Conservation (phyloP, 2,113 vertebrate genomes). For the Puffinus mauretanicus region DNA sequence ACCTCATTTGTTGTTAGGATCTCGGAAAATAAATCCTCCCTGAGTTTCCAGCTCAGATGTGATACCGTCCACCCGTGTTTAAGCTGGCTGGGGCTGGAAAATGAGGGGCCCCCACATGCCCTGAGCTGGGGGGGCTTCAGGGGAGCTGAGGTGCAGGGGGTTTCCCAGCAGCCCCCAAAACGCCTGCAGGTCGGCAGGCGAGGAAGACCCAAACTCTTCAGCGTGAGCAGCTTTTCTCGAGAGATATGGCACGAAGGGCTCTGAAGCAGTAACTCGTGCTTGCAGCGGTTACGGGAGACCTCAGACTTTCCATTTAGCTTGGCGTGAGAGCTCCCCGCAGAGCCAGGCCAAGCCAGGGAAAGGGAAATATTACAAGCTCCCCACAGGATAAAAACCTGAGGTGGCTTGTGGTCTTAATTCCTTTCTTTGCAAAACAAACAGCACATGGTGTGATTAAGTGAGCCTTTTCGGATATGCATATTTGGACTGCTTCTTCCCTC, state of each 20-base stretch:
- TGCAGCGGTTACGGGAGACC: fast-evolving
- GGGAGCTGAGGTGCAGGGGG: background rate
- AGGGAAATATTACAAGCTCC: background rate
- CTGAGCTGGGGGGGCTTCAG: background rate
- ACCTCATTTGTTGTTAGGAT: background rate
- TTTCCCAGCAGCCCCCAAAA: background rate
- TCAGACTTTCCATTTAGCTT: conserved; percentile 1
- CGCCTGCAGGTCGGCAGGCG: background rate
- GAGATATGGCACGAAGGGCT: fast-evolving
- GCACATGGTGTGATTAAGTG: background rate
- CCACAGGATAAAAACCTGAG: background rate
- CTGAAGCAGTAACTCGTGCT: background rate
- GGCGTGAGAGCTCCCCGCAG: background rate
- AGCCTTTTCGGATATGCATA: fast-evolving
- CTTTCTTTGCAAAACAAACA: conserved; percentile 7
- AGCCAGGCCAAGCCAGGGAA: background rate
- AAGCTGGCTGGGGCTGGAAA: background rate
- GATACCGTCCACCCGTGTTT: background rate
- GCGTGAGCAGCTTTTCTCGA: fast-evolving
- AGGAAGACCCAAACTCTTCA: background rate
- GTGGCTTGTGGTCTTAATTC: background rate
- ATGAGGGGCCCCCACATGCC: background rate
- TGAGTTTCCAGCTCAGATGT: background rate
- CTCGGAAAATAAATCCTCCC: background rate
- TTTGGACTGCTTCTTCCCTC: background rate